Evolutionary conservation across 2,888 invertebrate species (phyloP), one percentile per base, ranked within the genome.

Genomic region (Drosophila borealis): DNA sequence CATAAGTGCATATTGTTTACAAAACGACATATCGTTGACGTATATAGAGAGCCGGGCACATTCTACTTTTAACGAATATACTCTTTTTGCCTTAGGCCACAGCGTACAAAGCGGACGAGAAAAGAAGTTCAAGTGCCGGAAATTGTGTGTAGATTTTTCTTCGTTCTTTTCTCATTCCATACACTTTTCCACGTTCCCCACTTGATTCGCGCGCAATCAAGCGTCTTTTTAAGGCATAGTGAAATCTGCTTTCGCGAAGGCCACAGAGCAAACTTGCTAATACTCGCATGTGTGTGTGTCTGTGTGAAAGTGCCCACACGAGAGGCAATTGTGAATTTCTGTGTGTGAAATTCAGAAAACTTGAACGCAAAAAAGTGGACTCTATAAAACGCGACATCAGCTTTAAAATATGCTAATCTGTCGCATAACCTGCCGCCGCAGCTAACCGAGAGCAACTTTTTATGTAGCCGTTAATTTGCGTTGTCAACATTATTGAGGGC

Each of bases 91-190:
- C 13, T 13, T 8, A 9, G 0, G 8, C 9, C 17, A 4, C 55
- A 55, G 45, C 13, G 45, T 25, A 45, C 45, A 9, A 0, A 21
- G 2, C 14, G 46, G 44, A 42, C 14, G 21, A 65, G 17, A 37
- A 17, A 21, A 54, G 70, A 73, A 88, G 74, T 74, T 83, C 55
- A 80, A 88, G 84, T 79, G 75, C 64, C 87, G 81, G 87, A 86
- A 80, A 81, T 80, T 79, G 78, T 72, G 67, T 49, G 70, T 66
- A 60, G 54, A 77, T 74, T 72, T 69, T 67, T 48, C 36, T 54
- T 48, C 46, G 48, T 51, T 56, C 17, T 25, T 44, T n/a, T 46
- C 37, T 56, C 46, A 37, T 34, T 49, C 29, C 41, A 25, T 46
- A 55, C 44, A 36, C 55, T 53, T 45, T 42, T 25, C 5, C 37